These are phyloP conservation scores for Melanerpes formicivorus DNA, from an alignment of 2,113 vertebrate species.

Conservation along the genomic window DNA sequence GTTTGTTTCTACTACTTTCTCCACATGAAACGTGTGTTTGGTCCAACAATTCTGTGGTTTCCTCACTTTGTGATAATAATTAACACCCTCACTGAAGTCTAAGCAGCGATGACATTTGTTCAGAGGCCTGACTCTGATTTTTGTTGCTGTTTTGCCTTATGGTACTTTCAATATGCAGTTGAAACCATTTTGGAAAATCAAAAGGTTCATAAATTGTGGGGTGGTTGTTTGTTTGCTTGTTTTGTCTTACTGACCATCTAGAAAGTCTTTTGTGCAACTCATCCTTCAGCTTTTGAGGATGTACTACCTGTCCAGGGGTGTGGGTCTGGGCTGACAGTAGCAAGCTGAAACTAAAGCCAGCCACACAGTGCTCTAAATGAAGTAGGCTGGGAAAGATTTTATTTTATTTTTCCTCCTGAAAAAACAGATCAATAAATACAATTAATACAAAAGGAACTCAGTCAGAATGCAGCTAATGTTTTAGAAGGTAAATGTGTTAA, in stretches of 20 bases:
- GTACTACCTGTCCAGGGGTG: neutral
- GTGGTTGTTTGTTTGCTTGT: neutral
- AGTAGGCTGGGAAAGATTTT: neutral
- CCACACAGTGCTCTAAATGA: neutral
- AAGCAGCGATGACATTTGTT: constrained; percentile 54
- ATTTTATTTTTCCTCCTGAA: neutral
- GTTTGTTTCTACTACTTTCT: constrained; percentile 64
- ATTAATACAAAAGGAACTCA: neutral
- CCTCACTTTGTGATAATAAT: constrained; percentile 69
- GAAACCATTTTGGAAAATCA: neutral
- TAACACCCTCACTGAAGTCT: constrained; percentile 62
- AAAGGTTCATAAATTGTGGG: neutral
- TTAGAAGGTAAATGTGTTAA: neutral
- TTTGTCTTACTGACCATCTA: neutral
- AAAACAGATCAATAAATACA: neutral
- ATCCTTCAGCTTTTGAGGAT: neutral
- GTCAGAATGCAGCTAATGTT: neutral
- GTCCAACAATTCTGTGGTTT: constrained; percentile 66
- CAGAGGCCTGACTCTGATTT: constrained; percentile 44
- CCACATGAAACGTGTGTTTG: constrained; percentile 58
- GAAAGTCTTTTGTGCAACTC: neutral
- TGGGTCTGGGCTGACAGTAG: neutral
- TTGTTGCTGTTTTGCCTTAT: constrained; percentile 39
- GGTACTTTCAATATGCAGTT: constrained; percentile 6
- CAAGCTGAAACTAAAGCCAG: neutral